phyloP scores from a whole-genome alignment of 2,888 invertebrate genomes.

The Acanthosepion lycidas region DNA sequence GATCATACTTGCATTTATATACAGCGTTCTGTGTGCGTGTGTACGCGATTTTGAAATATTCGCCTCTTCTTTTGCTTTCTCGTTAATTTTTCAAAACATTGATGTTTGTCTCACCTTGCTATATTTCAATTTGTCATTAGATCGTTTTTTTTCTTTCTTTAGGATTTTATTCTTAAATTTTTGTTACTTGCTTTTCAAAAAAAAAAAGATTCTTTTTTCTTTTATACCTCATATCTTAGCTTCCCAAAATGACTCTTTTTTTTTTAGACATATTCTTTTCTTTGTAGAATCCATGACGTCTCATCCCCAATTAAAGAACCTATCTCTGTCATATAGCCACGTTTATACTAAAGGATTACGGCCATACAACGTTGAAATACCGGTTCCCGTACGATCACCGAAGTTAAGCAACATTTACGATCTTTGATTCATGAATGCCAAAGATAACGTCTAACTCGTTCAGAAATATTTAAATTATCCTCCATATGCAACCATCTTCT shows the following conservation, averaged over 20 bases:
- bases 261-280: not conserved
- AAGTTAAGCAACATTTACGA: too few relatives aligned
- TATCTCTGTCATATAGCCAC: too few relatives aligned
- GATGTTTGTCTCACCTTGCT: not conserved
- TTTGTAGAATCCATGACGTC: not conserved
- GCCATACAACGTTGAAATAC: too few relatives aligned
- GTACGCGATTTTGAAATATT: not conserved
- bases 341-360: too few relatives aligned
- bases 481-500: too few relatives aligned
- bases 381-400: too few relatives aligned
- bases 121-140: not conserved
- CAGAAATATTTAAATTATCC: too few relatives aligned
- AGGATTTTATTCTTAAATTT: not conserved
- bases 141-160: not conserved
- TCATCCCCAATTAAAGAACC: too few relatives aligned
- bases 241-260: not conserved
- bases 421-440: too few relatives aligned
- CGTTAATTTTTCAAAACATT: conserved; percentile 22
- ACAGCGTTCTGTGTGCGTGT: not conserved
- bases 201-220: not conserved
- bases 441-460: too few relatives aligned
- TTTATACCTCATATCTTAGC: not conserved
- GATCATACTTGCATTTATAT: too few relatives aligned
- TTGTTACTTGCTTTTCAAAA: not conserved
- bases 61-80: not conserved